Evolutionary conservation across 2,113 vertebrate species (phyloP).

Genomic region (Dicaeum eximium): DNA sequence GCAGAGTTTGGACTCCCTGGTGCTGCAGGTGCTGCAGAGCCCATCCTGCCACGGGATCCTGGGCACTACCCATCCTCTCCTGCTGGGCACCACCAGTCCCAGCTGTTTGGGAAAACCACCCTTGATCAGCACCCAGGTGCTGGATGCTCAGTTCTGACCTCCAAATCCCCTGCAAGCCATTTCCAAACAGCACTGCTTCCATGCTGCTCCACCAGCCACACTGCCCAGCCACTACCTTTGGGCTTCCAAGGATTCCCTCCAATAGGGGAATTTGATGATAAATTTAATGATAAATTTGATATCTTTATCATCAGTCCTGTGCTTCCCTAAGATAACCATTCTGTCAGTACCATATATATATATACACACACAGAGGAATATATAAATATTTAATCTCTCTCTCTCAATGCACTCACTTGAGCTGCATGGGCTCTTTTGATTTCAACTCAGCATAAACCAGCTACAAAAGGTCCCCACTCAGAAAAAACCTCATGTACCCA

Average conservation of each 20-base stretch:
- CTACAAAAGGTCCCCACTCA: background rate
- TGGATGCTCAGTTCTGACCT: background rate
- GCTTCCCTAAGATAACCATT: background rate
- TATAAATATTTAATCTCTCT: background rate
- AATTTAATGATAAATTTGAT: background rate
- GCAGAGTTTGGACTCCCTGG: rapidly evolving
- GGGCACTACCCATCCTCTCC: background rate
- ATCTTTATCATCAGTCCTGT: background rate
- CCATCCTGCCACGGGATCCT: background rate
- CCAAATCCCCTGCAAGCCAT: background rate
- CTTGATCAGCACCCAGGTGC: background rate
- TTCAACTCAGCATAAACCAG: background rate
- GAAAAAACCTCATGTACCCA: background rate
- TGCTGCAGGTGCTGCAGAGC: background rate
- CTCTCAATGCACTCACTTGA: background rate
- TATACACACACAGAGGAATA: rapidly evolving
- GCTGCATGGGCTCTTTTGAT: background rate
- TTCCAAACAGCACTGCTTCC: background rate
- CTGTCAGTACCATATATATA: background rate
- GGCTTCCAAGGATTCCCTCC: background rate
- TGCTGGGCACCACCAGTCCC: background rate
- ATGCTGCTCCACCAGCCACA: background rate
- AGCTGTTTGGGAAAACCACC: background rate
- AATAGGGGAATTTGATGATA: rapidly evolving
- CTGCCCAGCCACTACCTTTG: rapidly evolving